These are phyloP conservation scores for Stichopus chloronotus DNA, from an alignment of 35 echinoderm and acorn worm genomes.

Conservation along the genomic window DNA sequence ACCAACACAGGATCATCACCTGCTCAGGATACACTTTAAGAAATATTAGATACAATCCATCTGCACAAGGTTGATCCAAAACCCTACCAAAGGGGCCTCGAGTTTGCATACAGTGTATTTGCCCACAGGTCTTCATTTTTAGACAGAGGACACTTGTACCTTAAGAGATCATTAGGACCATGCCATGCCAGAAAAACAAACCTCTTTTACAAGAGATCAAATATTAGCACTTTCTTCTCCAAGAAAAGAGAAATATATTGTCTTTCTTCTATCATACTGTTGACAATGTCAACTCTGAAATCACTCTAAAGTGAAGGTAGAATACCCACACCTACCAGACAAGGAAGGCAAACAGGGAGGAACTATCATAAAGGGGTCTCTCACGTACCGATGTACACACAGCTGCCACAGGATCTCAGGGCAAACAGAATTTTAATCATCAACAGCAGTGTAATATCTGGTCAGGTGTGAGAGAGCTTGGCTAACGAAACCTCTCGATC, in stretches of 20 bases:
- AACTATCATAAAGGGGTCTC: neutral
- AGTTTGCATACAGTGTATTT: too few species aligned
- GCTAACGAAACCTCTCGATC: neutral
- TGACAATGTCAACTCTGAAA: constrained; percentile 10
- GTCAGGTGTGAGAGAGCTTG: neutral
- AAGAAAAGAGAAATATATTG: constrained; percentile 2
- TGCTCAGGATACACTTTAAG: too few species aligned
- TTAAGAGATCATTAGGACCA: neutral
- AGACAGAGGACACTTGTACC: too few species aligned
- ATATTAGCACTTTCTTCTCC: constrained; percentile 24
- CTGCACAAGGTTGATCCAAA: too few species aligned
- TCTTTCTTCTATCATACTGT: neutral
- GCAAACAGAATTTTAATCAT: constrained; percentile 22
- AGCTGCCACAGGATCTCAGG: neutral
- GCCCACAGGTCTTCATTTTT: too few species aligned
- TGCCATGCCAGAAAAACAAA: constrained; percentile 10
- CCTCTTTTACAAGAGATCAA: neutral
- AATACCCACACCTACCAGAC: neutral
- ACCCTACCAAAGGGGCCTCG: too few species aligned
- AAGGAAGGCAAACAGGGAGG: neutral
- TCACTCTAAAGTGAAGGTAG: neutral
- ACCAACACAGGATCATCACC: too few species aligned
- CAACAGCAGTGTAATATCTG: constrained; percentile 22
- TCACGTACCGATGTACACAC: neutral
- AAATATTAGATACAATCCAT: too few species aligned